These are phyloP conservation scores for Labroides dimidiatus DNA, from an alignment of 2,797 vertebrate species.

Conservation along the genomic window DNA sequence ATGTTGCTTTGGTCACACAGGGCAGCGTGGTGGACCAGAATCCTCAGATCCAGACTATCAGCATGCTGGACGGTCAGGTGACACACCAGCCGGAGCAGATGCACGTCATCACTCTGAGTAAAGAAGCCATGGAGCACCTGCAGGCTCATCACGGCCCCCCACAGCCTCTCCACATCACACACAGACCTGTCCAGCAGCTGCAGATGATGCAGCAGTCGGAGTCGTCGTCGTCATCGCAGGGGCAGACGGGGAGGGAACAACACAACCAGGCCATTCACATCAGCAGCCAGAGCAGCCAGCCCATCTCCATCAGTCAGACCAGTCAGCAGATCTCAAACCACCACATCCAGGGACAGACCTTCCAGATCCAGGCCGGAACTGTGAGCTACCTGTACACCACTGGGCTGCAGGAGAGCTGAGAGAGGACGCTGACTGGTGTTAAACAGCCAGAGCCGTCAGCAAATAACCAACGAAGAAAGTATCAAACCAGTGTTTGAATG, in stretches of 20 bases:
- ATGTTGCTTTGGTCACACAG: slow-evolving; percentile 87
- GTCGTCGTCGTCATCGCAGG: slow-evolving; percentile 56
- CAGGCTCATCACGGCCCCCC: slow-evolving; percentile 86
- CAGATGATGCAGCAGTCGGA: slow-evolving; percentile 66
- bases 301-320: slow-evolving; percentile 84
- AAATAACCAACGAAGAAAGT: too few species aligned
- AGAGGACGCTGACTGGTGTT: too few species aligned
- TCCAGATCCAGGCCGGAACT: slow-evolving; percentile 84
- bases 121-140: slow-evolving; percentile 92
- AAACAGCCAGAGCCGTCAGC: too few species aligned
- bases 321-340: slow-evolving; percentile 80
- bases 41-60: slow-evolving; percentile 86
- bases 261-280: slow-evolving; percentile 80
- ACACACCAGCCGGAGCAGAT: slow-evolving; percentile 88
- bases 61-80: slow-evolving; percentile 71
- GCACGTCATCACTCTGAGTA: slow-evolving; percentile 94
- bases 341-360: slow-evolving; percentile 84
- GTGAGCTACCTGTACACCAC: slow-evolving; percentile 84
- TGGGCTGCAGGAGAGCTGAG: slow-evolving; percentile 72
- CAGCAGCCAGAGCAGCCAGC: slow-evolving; percentile 79
- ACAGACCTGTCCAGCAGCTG: slow-evolving; percentile 75
- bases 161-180: slow-evolving; percentile 81
- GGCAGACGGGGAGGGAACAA: slow-evolving; percentile 60
- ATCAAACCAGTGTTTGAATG: too few species aligned
- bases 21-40: slow-evolving; percentile 71